These are phyloP conservation scores for Tylochromis polylepis DNA, from an alignment of 2,113 vertebrate genomes.

Conservation along the genomic window DNA sequence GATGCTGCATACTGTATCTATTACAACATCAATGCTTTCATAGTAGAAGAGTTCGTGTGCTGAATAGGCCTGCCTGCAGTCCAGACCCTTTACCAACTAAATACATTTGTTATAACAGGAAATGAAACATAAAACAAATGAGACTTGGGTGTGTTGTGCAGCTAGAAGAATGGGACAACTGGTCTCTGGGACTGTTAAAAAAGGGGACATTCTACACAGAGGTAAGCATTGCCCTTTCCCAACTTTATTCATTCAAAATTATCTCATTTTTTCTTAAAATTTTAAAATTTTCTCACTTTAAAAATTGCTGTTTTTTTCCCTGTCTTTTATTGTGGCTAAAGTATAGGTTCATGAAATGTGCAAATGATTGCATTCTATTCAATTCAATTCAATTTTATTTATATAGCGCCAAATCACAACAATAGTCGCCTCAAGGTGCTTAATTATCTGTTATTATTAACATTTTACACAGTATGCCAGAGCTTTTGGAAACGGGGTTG, in stretches of 20 bases:
- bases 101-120: neutral
- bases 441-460: no score
- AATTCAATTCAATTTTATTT: no score
- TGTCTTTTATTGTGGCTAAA: no score
- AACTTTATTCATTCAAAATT: neutral
- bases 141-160: neutral
- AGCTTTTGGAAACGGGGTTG: neutral
- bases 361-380: no score
- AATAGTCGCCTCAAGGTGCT: no score
- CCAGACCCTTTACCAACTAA: neutral
- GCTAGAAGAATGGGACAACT: neutral
- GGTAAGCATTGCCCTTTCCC: rapidly evolving
- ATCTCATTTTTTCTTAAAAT: neutral
- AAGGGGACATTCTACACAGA: neutral
- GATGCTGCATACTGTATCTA: neutral
- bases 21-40: neutral
- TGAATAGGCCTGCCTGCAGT: neutral
- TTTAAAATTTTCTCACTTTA: no score
- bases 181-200: neutral
- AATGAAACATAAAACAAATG: neutral
- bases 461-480: neutral
- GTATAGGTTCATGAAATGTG: no score
- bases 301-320: no score
- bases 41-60: neutral
- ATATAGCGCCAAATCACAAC: no score